Percentiles rank a stretch among this genome's conserved stretches.
phyloP scores from a whole-genome alignment of 2,888 invertebrate genomes.

The Argyra leucocephala region DNA sequence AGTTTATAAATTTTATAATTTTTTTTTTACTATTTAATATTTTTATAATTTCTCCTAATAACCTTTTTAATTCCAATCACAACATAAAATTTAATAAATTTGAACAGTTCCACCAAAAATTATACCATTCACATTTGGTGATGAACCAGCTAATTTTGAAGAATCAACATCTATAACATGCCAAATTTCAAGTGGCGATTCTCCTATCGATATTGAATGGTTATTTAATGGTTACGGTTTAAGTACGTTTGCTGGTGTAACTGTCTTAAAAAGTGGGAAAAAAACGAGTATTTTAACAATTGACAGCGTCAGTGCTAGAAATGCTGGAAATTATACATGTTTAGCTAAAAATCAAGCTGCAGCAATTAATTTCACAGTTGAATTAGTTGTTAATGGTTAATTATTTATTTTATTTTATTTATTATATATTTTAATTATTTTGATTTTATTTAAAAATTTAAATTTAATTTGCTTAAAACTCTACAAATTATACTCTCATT shows the following conservation, averaged over 20 bases:
- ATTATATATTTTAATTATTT: too few species aligned
- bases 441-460: too few species aligned
- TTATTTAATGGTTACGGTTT: constrained; percentile 47
- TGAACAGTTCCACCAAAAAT: constrained; percentile 63
- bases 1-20: too few species aligned
- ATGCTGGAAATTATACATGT: constrained; percentile 69
- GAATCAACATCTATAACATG: constrained; percentile 50
- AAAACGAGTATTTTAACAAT: constrained; percentile 54
- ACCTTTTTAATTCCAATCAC: not conserved
- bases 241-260: constrained; percentile 39
- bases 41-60: constrained; percentile 8
- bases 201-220: constrained; percentile 53
- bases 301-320: constrained; percentile 57
- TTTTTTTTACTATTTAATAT: constrained; percentile 14
- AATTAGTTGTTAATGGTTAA: constrained; percentile 63
- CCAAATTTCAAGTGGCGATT: constrained; percentile 49
- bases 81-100: not conserved
- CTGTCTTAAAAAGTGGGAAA: constrained; percentile 43
- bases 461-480: too few species aligned
- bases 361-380: constrained; percentile 56
- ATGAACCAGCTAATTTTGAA: constrained; percentile 59
- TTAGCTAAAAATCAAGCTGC: constrained; percentile 66
- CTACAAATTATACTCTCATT: too few species aligned
- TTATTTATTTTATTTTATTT: too few species aligned
- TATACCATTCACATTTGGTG: constrained; percentile 64